Conservation (phyloP, 2,888 invertebrate species). For the Hypolimnas misippus region DNA sequence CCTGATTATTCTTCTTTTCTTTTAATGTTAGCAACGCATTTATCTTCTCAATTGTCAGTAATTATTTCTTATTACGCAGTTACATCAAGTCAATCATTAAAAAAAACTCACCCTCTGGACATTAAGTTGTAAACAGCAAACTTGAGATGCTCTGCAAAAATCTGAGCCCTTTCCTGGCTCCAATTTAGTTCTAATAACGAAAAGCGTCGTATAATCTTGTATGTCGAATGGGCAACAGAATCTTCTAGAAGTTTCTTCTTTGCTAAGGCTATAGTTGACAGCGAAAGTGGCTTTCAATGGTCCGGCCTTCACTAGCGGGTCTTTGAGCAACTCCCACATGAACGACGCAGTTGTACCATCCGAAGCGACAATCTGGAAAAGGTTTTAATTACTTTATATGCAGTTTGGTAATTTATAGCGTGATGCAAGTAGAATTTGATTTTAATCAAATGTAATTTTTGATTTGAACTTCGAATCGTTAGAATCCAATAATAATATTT, state of each 20-base stretch:
- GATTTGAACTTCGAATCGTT: too few relatives aligned
- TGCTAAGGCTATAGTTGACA: slow-evolving; percentile 62
- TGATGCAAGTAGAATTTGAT: too few relatives aligned
- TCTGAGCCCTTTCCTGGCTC: slow-evolving; percentile 92
- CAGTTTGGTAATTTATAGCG: too few relatives aligned
- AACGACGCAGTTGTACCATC: slow-evolving; percentile 91
- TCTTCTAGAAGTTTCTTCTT: slow-evolving; percentile 64
- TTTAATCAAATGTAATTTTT: too few relatives aligned
- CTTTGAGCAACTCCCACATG: slow-evolving; percentile 91
- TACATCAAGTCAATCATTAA: too few relatives aligned
- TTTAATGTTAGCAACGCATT: too few relatives aligned
- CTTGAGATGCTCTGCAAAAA: slow-evolving; percentile 94
- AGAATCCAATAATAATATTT: too few relatives aligned
- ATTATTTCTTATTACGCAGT: too few relatives aligned
- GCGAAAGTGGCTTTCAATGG: slow-evolving; percentile 78
- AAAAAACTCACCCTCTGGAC: slow-evolving; percentile 87
- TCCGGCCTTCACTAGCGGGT: slow-evolving; percentile 83
- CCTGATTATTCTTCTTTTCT: too few relatives aligned
- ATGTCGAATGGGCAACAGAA: slow-evolving; percentile 91
- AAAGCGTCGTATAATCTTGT: slow-evolving; percentile 93
- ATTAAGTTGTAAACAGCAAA: slow-evolving; percentile 91
- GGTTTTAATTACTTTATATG: too few relatives aligned
- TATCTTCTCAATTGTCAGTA: too few relatives aligned
- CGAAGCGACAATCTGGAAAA: slow-evolving; percentile 85
- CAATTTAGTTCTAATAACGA: slow-evolving; percentile 90